Base-by-base conservation (phyloP, 1,140 invertebrate genomes). In the Aphelenchoides avenae region DNA sequence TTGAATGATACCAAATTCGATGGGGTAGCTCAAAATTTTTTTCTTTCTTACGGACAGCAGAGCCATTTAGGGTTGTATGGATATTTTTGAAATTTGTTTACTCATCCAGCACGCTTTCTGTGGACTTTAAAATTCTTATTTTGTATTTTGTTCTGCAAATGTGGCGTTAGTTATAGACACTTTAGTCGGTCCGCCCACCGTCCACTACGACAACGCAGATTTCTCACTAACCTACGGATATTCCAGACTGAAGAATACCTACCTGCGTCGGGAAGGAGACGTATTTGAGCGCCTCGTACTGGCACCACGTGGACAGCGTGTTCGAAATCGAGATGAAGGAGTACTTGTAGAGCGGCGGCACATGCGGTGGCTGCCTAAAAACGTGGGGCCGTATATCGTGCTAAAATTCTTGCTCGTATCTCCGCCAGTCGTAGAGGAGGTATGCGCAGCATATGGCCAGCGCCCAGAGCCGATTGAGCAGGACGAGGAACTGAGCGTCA, bases 271-370 rank as follows among this genome's bases (percentile, higher is more conserved):
- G 93, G 79, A 98, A 99, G 72, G 87, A 93, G 63, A 99, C 89
- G 81, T 87, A 98, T 79, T 97, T 98, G 2, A 98, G 81, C 20
- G 93, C 93, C 81, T 99, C 94, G 77, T 99, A 99, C 79, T 99
- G 94, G 79, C 91, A 97, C 93, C 93, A 98, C 36, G 90, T 92
- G 77, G 91, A 95, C 84, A 98, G 86, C 55, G 96, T 91, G 79
- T 99, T 99, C 15, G 91, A 94, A 66, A 99, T 85, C 0, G 92
- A 93, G 77, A 90, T 91, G 80, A 87, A 97, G 0, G 87, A 88
- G 81, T 96, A 97, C 80, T 93, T 91, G 78, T 95, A 96, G 2
- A 96, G 80, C 3, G 94, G 93, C 44, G 89, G 87, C 11, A 73
- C 65, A 52, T 75, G 73, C 22, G 50, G 30, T 22, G 74, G 73